These are phyloP conservation scores for Drosophila mercatorum DNA, from an alignment of 2,888 invertebrate species.

Conservation along the genomic window DNA sequence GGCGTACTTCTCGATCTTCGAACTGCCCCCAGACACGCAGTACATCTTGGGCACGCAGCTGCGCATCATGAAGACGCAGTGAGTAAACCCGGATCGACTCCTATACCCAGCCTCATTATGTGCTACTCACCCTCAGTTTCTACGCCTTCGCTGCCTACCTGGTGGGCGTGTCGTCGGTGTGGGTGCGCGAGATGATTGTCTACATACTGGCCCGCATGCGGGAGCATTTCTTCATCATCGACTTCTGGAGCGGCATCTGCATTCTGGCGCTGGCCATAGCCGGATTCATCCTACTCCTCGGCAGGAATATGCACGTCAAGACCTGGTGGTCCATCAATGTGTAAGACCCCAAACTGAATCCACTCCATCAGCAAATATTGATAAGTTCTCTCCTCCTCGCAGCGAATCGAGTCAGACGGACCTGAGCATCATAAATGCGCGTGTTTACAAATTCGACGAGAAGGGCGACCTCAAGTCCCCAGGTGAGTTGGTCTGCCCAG, in stretches of 20 bases:
- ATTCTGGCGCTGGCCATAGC: slow-evolving; percentile 71
- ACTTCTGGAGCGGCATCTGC: slow-evolving; percentile 80
- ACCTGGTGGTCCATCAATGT: slow-evolving; percentile 79
- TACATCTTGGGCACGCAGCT: slow-evolving; percentile 70
- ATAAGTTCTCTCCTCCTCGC: not conserved
- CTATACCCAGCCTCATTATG: not conserved
- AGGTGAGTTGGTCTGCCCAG: slow-evolving; percentile 24
- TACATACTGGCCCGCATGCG: slow-evolving; percentile 69
- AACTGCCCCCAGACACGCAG: slow-evolving; percentile 64
- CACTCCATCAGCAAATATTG: not conserved
- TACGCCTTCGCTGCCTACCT: slow-evolving; percentile 71
- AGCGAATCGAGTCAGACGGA: slow-evolving; percentile 71
- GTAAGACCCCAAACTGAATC: slow-evolving; percentile 47
- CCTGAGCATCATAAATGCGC: slow-evolving; percentile 69
- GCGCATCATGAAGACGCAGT: slow-evolving; percentile 73
- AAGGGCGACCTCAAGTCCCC: slow-evolving; percentile 65
- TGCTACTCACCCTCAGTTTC: slow-evolving; percentile 50
- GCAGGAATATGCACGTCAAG: slow-evolving; percentile 72
- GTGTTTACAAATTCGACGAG: slow-evolving; percentile 72
- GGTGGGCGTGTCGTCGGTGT: slow-evolving; percentile 69
- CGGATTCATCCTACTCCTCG: slow-evolving; percentile 73
- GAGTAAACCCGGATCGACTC: slow-evolving; percentile 14
- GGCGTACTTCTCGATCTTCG: slow-evolving; percentile 69
- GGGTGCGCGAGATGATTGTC: slow-evolving; percentile 79
- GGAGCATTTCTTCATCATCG: slow-evolving; percentile 77